Percentiles rank a stretch among this genome's conserved stretches.
Evolutionary conservation across 92 coral and sea anemone genomes (phyloP).

Genomic region (Actinernus sp.): DNA sequence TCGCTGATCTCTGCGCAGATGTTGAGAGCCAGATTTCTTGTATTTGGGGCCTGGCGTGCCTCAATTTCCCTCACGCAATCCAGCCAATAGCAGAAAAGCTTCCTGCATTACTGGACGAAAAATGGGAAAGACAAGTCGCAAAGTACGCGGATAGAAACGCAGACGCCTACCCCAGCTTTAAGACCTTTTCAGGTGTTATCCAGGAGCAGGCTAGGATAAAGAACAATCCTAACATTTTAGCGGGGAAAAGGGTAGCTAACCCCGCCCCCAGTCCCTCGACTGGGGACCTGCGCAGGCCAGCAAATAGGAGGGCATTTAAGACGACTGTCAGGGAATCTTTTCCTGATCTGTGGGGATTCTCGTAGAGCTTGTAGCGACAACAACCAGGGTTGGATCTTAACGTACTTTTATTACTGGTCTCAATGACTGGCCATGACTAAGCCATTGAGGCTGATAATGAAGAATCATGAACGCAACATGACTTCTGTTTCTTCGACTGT

Average conservation of each 20-base stretch:
- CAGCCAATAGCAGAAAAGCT: slow-evolving; percentile 29
- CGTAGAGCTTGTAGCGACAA: too few species aligned
- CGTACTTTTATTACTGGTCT: too few species aligned
- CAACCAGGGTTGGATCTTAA: too few species aligned
- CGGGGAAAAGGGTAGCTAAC: background rate
- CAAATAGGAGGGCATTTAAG: too few species aligned
- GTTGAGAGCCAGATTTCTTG: slow-evolving; percentile 35
- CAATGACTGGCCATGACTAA: too few species aligned
- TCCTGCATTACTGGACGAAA: slow-evolving; percentile 20
- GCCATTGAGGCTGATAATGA: too few species aligned
- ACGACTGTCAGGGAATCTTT: too few species aligned
- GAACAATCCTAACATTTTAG: slow-evolving; percentile 11
- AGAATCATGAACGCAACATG: too few species aligned
- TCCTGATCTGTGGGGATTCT: too few species aligned
- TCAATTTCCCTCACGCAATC: slow-evolving; percentile 40
- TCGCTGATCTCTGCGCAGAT: slow-evolving; percentile 42
- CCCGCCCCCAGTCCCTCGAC: too few species aligned
- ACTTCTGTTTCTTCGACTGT: too few species aligned
- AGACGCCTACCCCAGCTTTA: slow-evolving; percentile 36
- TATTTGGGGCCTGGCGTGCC: slow-evolving; percentile 45
- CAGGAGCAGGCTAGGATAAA: slow-evolving; percentile 23
- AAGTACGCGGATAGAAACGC: slow-evolving; percentile 20
- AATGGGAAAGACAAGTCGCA: slow-evolving; percentile 11
- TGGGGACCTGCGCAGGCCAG: too few species aligned
- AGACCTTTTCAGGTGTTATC: background rate